Evolutionary conservation across 2,888 invertebrate genomes (phyloP).

Genomic region (Entomobrya multifasciata): DNA sequence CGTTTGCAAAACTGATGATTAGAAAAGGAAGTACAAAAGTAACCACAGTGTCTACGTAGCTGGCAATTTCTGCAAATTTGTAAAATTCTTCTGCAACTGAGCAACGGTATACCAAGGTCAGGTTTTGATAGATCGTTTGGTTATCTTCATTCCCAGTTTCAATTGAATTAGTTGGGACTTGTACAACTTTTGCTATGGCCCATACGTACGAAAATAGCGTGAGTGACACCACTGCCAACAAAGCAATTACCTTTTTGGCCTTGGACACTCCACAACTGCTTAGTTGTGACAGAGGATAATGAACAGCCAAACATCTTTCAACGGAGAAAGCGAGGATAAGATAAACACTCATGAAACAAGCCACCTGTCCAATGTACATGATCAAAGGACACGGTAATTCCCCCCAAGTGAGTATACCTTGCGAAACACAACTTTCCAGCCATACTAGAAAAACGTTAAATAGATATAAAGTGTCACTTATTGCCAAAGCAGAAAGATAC

Average conservation of each 20-base stretch:
- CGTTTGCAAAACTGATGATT: constrained; percentile 87
- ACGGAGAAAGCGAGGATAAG: constrained; percentile 92
- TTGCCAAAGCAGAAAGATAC: constrained; percentile 88
- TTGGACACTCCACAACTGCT: constrained; percentile 88
- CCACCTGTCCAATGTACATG: constrained; percentile 87
- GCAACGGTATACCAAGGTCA: constrained; percentile 80
- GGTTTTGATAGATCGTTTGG: neutral
- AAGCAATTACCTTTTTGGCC: constrained; percentile 85
- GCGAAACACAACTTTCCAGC: constrained; percentile 83
- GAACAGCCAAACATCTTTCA: constrained; percentile 91
- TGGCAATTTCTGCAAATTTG: constrained; percentile 85
- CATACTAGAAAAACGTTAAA: constrained; percentile 86
- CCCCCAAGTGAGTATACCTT: constrained; percentile 66
- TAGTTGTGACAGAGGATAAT: constrained; percentile 86
- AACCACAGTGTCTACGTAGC: constrained; percentile 87
- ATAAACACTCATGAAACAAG: constrained; percentile 91
- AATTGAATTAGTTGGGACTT: neutral
- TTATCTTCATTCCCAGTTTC: neutral
- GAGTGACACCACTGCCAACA: constrained; percentile 81
- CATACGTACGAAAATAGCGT: constrained; percentile 76
- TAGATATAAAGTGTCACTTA: constrained; percentile 89
- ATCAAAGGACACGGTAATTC: constrained; percentile 87
- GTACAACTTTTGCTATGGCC: constrained; percentile 72
- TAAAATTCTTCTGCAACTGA: constrained; percentile 82
- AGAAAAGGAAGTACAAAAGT: constrained; percentile 88